Evolutionary conservation across 2,888 invertebrate species (phyloP), one percentile per base, ranked within the genome.

Genomic region (Trisateles emortualis): DNA sequence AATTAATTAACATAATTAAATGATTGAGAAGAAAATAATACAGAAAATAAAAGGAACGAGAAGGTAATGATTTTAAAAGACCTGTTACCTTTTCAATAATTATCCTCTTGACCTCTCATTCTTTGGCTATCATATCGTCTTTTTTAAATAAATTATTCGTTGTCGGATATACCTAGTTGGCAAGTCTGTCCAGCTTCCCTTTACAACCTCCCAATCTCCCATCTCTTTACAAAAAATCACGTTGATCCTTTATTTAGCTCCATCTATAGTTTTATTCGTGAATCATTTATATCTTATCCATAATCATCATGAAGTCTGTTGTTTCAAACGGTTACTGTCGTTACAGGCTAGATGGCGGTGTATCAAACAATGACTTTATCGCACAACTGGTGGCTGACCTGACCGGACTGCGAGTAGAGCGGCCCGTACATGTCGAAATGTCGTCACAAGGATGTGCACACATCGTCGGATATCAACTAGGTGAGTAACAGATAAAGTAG

Each of bases 291-390:
- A 24, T 35, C 4, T 13, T 1, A n/a, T 11, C n/a, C 33, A 10
- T 2, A 39, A 33, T n/a, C n/a, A 17, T 35, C 29, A 3, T 26
- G 1, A 26, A 26, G 8, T 22, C 22, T 2, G 5, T 22, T 6
- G 3, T 26, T 26, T 6, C 1, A 8, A 4, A 26, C 6, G 8
- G 26, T 26, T 48, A 5, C 8, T 11, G 4, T 13, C 11, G 40
- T 90, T 92, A 5, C 85, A 98, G 99, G 76, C 94, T 98, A 56
- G 98, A 99, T 85, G 99, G 99, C 1, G 99, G 99, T n/a, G 98
- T 99, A n/a, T 96, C 98, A 0, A 95, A 95, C 61, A 99, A 98
- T 84, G 96, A 98, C 86, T 99, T 99, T 80, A 93, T 99, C 36
- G 95, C 97, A 70, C 98, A 99, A 84, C 88, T 97, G 52, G 94